Base-by-base conservation (phyloP, 2,888 invertebrate genomes). In the Pristionchus entomophagus region DNA sequence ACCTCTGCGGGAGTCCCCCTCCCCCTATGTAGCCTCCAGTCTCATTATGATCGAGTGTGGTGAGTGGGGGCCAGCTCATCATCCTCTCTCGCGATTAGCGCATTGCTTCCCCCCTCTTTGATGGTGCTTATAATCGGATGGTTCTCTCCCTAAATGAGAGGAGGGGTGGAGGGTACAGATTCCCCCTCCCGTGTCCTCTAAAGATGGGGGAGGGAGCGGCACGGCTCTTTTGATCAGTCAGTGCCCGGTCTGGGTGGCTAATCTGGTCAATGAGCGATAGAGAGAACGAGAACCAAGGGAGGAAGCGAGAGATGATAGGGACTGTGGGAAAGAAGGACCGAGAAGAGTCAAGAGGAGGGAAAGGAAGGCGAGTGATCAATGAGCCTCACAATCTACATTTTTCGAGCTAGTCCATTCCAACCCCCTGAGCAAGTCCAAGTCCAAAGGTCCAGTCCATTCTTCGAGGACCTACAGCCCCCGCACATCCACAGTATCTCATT, bases 401-500 rank as follows among this genome's bases (percentile, higher is more conserved):
- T 17, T 17, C 5, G 17, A 17, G 56, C 10, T n/a, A 56, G 56
- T n/a, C 22, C 56, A 17, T 56, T 22, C 56, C 56, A 5, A 17
- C 56, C 22, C 56, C n/a, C 56, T 22, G 22, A 17, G 22, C 22
- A 5, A 56, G 5, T 41, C 73, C n/a, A 26, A 73, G 73, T 73
- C 73, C 73, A 41, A 22, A 12, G 41, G 8, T 45, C 45, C 41
- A 41, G 41, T 65, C 65, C 19, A 65, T 35, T 65, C 32, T 56
- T 62, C 32, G 62, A 65, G 65, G 65, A 14, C 35, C 12, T 17
- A 14, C 65, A 10, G 32, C 29, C 26, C 69, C 38, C 41, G 35
- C 38, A 29, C 38, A 69, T 38, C 69, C 38, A 69, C 73, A 73
- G 73, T 45, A 38, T 73, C 73, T 73, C 22, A 45, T 73, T 73